Evolutionary conservation across 2,797 vertebrate genomes (phyloP), one percentile per base, ranked within the genome.

Genomic region (Harpagifer antarcticus): DNA sequence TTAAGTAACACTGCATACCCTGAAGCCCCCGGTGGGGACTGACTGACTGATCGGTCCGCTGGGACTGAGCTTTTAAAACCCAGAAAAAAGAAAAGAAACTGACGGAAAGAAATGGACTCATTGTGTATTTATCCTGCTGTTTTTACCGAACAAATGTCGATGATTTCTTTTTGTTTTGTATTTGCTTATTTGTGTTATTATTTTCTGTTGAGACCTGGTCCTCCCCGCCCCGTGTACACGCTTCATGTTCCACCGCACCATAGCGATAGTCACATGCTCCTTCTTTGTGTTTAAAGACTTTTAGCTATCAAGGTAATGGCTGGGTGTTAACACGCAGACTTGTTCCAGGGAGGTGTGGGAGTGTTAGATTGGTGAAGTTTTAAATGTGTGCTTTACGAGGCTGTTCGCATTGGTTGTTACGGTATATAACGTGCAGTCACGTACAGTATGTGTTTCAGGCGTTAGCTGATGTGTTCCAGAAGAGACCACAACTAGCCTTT

Each of bases 51-150:
- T 80, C 87, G 89, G 91, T 92, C 90, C 88, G 77, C 86, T 68
- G 88, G 82, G 90, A 91, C 91, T 87, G 90, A 90, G 88, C 90
- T 92, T 91, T 89, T 91, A 89, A 37, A 92, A 90, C 82, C 48
- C 65, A 82, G 79, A 81, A 78, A 68, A 43, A 31, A 69, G 65
- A 15, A 48, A 74, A 76, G n/a, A 59, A 54, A 53, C 77, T 73
- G 87, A 92, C 83, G 77, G 86, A 93, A 90, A 68, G 85, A 90
- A 88, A 93, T 84, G 93, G 93, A 95, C 93, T 93, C 84, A 88
- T 87, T 93, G 89, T 95, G 93, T 95, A 95, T 95, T 95, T 96
- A 95, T 95, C 95, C 95, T 94, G 89, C 94, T 95, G 95, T 95
- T 95, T 96, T 94, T 95, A 95, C 94, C 93, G 78, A 94, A 88